Evolutionary conservation across 2,797 vertebrate genomes (phyloP), one percentile per base, ranked within the genome.

Genomic region (Ctenochaetus hawaiiensis): DNA sequence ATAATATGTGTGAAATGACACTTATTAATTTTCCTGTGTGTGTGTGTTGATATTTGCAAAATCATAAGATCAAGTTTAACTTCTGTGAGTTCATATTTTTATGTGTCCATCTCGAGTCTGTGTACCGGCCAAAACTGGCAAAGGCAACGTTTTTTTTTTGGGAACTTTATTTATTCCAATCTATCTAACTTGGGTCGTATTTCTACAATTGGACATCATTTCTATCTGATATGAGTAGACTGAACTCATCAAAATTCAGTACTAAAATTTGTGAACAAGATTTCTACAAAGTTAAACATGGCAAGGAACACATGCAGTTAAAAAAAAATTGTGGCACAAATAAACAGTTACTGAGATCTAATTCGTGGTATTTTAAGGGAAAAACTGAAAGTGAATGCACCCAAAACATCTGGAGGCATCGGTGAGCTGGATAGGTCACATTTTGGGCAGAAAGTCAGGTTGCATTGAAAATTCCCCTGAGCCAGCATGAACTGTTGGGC

Each of bases 71-170:
- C 14, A 52, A 14, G 52, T 53, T n/a, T 3, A 26, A 18, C 3
- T 23, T 57, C 12, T 72, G 26, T 47, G 23, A 14, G 30, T 30
- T 18, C 41, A 37, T 48, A 43, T 74, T 39, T 57, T 2, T 23
- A 51, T 63, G 45, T 70, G 62, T 76, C 78, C 30, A 34, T 75
- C 60, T 75, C 57, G 61, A 83, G 51, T 68, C 34, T 67, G 11
- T n/a, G 34, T 10, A 16, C 20, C 67, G 65, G 26, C 43, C 39
- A 58, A 57, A n/a, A 45, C 8, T 34, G 5, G 37, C 30, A 6
- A 10, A 8, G 43, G 16, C 17, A 67, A 53, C 34, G 26, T 26
- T 26, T 26, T 22, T n/a, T 52, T 56, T 65, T 52, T 1, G 47
- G n/a, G 10, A 47, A 34, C 18, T 39, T 30, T 0, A 64, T 54